Conservation (phyloP, 2,888 invertebrate species). For the Pycnomerus fuliginosus region DNA sequence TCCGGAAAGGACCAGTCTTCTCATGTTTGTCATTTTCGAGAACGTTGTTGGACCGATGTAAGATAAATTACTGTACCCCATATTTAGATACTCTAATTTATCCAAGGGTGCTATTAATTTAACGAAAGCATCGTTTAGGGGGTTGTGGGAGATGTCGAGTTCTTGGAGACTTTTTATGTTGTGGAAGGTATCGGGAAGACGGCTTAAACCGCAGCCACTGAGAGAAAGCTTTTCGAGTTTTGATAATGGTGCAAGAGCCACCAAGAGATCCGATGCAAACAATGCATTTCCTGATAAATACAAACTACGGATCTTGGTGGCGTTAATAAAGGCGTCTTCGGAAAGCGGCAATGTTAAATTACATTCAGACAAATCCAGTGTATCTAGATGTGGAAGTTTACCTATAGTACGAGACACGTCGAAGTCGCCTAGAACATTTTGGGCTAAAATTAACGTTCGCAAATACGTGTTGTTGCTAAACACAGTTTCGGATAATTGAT, state of each 20-base stretch:
- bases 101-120: slow-evolving; percentile 64
- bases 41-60: slow-evolving; percentile 66
- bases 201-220: slow-evolving; percentile 65
- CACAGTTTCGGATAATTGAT: slow-evolving; percentile 62
- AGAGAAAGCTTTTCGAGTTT: slow-evolving; percentile 66
- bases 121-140: slow-evolving; percentile 67
- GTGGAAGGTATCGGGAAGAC: slow-evolving; percentile 66
- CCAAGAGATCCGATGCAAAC: slow-evolving; percentile 66
- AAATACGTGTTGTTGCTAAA: slow-evolving; percentile 67
- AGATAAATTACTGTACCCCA: slow-evolving; percentile 71
- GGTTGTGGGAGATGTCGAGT: slow-evolving; percentile 70
- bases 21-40: slow-evolving; percentile 68
- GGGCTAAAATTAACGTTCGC: slow-evolving; percentile 62
- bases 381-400: slow-evolving; percentile 64
- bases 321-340: slow-evolving; percentile 68
- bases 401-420: slow-evolving; percentile 66
- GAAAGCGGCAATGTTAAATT: slow-evolving; percentile 66
- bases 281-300: slow-evolving; percentile 68
- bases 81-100: slow-evolving; percentile 67
- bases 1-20: slow-evolving; percentile 65
- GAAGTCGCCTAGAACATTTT: slow-evolving; percentile 64
- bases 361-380: slow-evolving; percentile 68
- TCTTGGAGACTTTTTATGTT: slow-evolving; percentile 66
- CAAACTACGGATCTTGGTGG: slow-evolving; percentile 64
- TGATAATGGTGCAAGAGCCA: slow-evolving; percentile 64